Base-by-base conservation (phyloP, 1,140 invertebrate species). In the Dicyema japonicum region DNA sequence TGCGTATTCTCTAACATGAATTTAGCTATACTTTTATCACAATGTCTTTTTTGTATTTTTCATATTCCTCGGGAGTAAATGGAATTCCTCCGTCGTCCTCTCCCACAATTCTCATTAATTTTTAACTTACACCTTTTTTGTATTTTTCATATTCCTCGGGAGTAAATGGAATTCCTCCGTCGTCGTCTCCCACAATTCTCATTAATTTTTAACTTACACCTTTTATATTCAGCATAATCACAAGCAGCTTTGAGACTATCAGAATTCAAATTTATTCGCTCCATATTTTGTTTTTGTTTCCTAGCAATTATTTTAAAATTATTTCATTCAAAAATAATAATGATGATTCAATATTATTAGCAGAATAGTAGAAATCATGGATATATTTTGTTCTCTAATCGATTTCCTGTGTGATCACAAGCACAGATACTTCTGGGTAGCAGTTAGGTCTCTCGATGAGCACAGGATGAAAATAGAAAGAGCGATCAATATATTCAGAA, bases 181-280 rank as follows among this genome's bases (percentile, higher is more conserved):
- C 50, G 37, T 54, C 50, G 34, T 50, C 44, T 3, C 50, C 50
- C 24, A 54, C 50, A 35, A 51, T 51, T 27, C 49, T 52, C 24
- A 16, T 5, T 36, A 34, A 27, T n/a, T n/a, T n/a, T n/a, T n/a
- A n/a, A n/a, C n/a, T n/a, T n/a, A n/a, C n/a, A n/a, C n/a, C 12
- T 9, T 21, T 12, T 9, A 21, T 21, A 21, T 21, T 21, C 19
- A 21, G 19, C 19, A 12, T 21, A 21, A 9, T 9, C 19, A 9
- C 12, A 12, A 9, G 12, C 19, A 12, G 8, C 19, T 9, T 21
- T 9, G 9, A 8, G 19, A 9, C 9, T 12, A 9, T 21, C 9
- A 9, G 19, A 21, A 12, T 12, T 21, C 19, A 21, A 12, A 9
- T 21, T 9, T 8, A 21, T 21, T 9, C 19, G 19, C 19, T 21